Base-by-base conservation (phyloP, 2,888 invertebrate species). In the Aphodius sticticus region DNA sequence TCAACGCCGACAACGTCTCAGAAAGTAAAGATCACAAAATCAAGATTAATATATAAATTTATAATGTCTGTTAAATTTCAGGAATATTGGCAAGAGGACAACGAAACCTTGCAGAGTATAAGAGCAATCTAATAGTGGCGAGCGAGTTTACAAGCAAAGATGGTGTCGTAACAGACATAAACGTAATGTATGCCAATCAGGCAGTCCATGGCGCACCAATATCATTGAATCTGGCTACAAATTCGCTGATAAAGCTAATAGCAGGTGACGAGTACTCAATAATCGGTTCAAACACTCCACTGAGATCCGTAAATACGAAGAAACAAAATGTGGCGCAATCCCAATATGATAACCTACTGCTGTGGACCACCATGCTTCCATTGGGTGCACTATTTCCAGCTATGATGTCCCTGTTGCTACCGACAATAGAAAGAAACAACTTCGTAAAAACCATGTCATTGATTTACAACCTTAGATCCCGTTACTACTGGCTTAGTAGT, bases 401-500 rank as follows among this genome's bases (percentile, higher is more conserved):
- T 16, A 89, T 91, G 0, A 90, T 92, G 83, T 92, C 92, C 81
- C 89, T 93, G 1, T 87, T 92, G 0, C 91, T 95, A 79, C 93
- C 94, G 4, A 91, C 93, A 82, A 89, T 89, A 78, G 96, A 96
- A 88, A 90, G 92, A 9, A 86, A 87, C 6, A 90, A 91, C 0
- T 93, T 92, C 77, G 90, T 95, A 69, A 93, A 94, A 36, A 93
- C 93, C 84, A 86, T 95, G 69, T 95, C 95, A 88, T 87, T 92
- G 35, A 92, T 94, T 93, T 90, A 93, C 0, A 94, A 95, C 4
- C 91, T 94, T 36, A 89, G 92, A 0, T 89, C 92, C 0, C 84
- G 87, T 12, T 88, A 91, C 7, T 94, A 94, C 87, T 96, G 96
- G 96, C 70, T 90, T 2, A 89, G 92, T 5, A 92, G 92, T 77